Conservation (phyloP, 2,797 vertebrate species). For the Gobionotothen gibberifrons region DNA sequence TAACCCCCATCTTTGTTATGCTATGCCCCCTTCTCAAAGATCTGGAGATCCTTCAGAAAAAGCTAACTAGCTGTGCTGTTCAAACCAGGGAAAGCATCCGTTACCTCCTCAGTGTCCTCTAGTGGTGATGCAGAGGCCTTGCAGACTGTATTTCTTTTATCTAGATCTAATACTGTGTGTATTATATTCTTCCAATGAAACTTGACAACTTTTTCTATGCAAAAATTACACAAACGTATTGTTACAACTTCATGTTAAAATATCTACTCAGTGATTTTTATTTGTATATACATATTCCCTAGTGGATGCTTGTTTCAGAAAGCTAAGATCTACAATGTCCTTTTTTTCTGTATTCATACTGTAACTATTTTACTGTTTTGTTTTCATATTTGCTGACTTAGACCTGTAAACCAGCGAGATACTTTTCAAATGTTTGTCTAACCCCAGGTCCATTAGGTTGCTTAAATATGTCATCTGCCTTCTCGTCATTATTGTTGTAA, state of each 20-base stretch:
- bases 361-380: neutral
- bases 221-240: neutral
- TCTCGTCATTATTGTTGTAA: neutral
- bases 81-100: slow-evolving; percentile 70
- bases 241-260: neutral
- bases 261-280: neutral
- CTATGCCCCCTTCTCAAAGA: neutral
- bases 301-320: slow-evolving; percentile 91
- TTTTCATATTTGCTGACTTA: neutral
- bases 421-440: neutral
- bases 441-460: neutral
- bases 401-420: slow-evolving; percentile 26
- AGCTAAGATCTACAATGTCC: slow-evolving; percentile 77
- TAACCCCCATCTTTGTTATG: neutral
- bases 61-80: slow-evolving; percentile 43
- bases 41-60: neutral
- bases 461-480: neutral
- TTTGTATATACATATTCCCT: slow-evolving; percentile 87
- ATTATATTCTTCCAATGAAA: neutral
- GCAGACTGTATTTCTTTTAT: slow-evolving; percentile 84
- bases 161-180: slow-evolving; percentile 88
- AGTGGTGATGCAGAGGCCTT: slow-evolving; percentile 79
- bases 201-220: neutral
- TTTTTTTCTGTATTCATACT: neutral
- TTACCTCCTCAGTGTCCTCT: slow-evolving; percentile 51